Conservation (phyloP, 1,140 invertebrate genomes). For the Aphaenogaster ashmeadi region DNA sequence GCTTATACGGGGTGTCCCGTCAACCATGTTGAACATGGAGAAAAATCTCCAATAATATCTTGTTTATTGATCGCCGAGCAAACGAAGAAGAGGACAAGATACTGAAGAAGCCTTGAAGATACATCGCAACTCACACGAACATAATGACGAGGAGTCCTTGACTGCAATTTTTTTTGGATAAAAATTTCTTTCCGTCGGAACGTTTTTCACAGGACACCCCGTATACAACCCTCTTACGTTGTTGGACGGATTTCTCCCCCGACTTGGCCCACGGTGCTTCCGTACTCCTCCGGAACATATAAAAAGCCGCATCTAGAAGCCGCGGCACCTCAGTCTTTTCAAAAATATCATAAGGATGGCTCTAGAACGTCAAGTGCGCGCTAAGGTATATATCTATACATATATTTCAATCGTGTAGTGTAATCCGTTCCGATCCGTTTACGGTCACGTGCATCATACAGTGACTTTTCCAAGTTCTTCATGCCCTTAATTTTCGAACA, state of each 20-base stretch:
- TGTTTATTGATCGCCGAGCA: conserved; percentile 1
- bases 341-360: conserved; percentile 89
- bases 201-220: conserved; percentile 23
- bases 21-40: not conserved
- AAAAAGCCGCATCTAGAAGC: conserved; percentile 76
- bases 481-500: not conserved
- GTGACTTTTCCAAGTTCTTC: not conserved
- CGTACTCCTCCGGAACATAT: conserved; percentile 78
- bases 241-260: conserved; percentile 77
- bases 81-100: not conserved
- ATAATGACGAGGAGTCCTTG: not conserved
- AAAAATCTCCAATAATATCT: not conserved
- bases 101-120: not conserved
- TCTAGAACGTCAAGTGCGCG: conserved; percentile 93
- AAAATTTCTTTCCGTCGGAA: not conserved
- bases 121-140: not conserved
- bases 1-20: conserved; percentile 33
- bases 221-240: conserved; percentile 57
- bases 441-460: conserved; percentile 17
- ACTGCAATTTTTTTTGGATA: not conserved
- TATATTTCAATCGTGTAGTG: conserved; percentile 30
- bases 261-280: conserved; percentile 78
- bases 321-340: conserved; percentile 84
- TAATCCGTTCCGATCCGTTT: conserved; percentile 16
- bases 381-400: conserved; percentile 90